phyloP scores from a whole-genome alignment of 2,888 invertebrate species.

The Microctonus aethiopoides region DNA sequence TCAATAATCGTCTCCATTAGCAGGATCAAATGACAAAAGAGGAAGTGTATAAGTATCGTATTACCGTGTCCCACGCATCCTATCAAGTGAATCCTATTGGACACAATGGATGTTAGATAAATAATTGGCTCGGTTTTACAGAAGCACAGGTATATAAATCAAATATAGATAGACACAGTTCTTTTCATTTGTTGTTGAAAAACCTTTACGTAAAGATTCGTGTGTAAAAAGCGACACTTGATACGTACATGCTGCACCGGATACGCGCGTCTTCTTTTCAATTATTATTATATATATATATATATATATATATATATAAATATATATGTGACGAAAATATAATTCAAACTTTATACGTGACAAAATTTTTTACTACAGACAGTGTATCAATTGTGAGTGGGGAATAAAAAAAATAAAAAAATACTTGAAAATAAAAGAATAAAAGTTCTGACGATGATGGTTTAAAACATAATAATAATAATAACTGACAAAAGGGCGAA shows the following conservation, averaged over 20 bases:
- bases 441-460: too few relatives aligned
- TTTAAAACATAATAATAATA: too few relatives aligned
- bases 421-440: not conserved
- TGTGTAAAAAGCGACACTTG: constrained; percentile 53
- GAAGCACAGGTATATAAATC: constrained; percentile 59
- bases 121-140: constrained; percentile 65
- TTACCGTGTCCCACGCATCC: constrained; percentile 66
- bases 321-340: constrained; percentile 2
- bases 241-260: constrained; percentile 60
- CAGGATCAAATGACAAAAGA: constrained; percentile 56
- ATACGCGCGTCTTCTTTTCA: constrained; percentile 34
- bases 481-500: too few relatives aligned
- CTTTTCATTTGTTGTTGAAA: not conserved
- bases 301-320: too few relatives aligned
- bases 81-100: constrained; percentile 61
- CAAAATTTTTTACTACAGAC: not conserved
- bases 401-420: not conserved
- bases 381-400: too few relatives aligned
- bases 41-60: constrained; percentile 62
- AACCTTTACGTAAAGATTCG: not conserved
- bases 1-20: constrained; percentile 27
- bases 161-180: constrained; percentile 8
- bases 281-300: too few relatives aligned
- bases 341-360: not conserved
- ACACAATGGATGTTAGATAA: constrained; percentile 62